Conservation (phyloP, 2,888 invertebrate genomes). For the Achlya flavicornis region DNA sequence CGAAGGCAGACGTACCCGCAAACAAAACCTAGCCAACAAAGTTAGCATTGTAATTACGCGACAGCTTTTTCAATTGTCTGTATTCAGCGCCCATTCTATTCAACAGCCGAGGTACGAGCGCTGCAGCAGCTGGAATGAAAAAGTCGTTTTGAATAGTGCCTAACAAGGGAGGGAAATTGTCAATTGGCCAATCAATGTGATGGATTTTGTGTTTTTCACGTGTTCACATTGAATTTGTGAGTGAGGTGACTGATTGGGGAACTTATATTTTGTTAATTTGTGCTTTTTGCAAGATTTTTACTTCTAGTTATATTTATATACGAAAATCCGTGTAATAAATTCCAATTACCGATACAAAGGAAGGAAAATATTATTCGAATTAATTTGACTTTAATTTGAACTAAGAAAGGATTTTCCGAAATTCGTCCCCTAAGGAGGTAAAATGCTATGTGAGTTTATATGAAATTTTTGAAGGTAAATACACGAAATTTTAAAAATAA, state of each 20-base stretch:
- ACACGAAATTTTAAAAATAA: too few species aligned
- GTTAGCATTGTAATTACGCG: constrained; percentile 11
- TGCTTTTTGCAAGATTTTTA: too few species aligned
- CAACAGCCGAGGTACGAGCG: constrained; percentile 1
- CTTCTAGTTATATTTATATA: background rate
- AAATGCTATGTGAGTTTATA: background rate
- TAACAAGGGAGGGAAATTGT: constrained; percentile 25
- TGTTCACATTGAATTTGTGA: background rate
- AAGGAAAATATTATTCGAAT: too few species aligned
- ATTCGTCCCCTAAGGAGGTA: background rate
- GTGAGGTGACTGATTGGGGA: background rate
- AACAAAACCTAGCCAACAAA: constrained; percentile 11
- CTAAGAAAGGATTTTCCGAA: too few species aligned
- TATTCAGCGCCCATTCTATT: background rate
- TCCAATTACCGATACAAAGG: too few species aligned
- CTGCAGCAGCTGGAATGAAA: background rate
- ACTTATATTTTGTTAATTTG: too few species aligned
- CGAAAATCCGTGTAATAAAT: background rate
- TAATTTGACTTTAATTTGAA: too few species aligned
- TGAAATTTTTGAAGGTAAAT: too few species aligned
- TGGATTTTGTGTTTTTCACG: constrained; percentile 38
- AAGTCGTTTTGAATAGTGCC: constrained; percentile 9
- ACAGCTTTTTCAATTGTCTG: constrained; percentile 10
- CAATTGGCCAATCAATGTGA: constrained; percentile 53
- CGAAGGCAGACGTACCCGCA: background rate